Evolutionary conservation across 2,888 invertebrate genomes (phyloP).

Genomic region (Diplazon laetatorius): DNA sequence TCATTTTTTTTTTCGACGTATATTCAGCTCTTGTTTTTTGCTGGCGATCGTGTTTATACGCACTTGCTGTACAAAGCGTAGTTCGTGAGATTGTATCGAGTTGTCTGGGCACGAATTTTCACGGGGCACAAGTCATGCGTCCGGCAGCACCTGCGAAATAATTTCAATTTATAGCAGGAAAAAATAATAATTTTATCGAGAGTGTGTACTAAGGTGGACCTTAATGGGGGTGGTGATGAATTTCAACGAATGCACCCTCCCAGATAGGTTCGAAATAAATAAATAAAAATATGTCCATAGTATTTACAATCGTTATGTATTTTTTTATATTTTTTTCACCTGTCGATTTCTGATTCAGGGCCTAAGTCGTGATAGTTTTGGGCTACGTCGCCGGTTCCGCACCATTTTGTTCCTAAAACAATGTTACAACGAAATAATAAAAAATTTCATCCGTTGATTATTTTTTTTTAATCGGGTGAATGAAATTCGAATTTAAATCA

Average conservation of each 20-base stretch:
- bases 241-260: too few relatives aligned
- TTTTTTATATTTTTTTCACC: constrained; percentile 67
- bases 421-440: too few relatives aligned
- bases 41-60: constrained; percentile 73
- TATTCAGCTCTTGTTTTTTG: too few relatives aligned
- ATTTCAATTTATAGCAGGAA: too few relatives aligned
- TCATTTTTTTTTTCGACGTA: too few relatives aligned
- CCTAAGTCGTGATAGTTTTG: constrained; percentile 93
- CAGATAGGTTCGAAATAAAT: too few relatives aligned
- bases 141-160: constrained; percentile 88
- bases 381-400: constrained; percentile 95
- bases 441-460: background rate
- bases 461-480: too few relatives aligned
- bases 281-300: background rate
- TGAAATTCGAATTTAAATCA: too few relatives aligned
- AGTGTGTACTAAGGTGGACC: too few relatives aligned
- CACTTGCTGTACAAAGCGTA: constrained; percentile 92
- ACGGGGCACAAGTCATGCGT: constrained; percentile 95
- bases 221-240: too few relatives aligned
- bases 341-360: constrained; percentile 83
- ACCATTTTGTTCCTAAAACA: constrained; percentile 95
- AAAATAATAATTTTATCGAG: too few relatives aligned
- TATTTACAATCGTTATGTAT: constrained; percentile 12
- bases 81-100: constrained; percentile 92
- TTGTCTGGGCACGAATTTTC: constrained; percentile 88